A percentile compares a stretch with the other conserved stretches of the same genome.
phyloP scores from a whole-genome alignment of 2,113 vertebrate genomes.

The Pituophis catenifer region DNA sequence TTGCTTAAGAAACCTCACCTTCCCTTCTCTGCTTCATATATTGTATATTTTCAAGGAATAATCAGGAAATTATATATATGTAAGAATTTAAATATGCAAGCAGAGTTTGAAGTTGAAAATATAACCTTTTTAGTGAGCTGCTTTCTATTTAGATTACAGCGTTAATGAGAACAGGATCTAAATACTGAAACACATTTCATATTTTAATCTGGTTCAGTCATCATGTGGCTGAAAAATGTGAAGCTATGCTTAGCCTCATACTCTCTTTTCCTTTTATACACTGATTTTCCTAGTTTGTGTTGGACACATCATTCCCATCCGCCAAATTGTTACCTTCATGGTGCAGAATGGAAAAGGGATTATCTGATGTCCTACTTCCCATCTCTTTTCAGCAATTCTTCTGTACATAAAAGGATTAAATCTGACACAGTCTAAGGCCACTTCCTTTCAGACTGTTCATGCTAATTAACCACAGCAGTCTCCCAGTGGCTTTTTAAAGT shows the following conservation, averaged over 20 bases:
- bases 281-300: background rate
- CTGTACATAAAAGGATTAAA: background rate
- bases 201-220: background rate
- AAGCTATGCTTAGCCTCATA: background rate
- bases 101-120: background rate
- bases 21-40: background rate
- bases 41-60: background rate
- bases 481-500: background rate
- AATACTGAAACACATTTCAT: background rate
- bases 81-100: background rate
- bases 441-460: background rate
- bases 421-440: background rate
- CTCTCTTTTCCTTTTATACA: background rate
- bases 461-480: background rate
- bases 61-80: background rate
- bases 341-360: background rate
- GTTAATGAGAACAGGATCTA: background rate
- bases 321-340: background rate
- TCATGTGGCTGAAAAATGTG: background rate
- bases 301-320: background rate
- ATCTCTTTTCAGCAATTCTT: background rate
- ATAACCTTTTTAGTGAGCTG: background rate
- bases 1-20: background rate
- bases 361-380: background rate
- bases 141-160: background rate